These are phyloP conservation scores for Clivina fossor DNA, from an alignment of 2,888 invertebrate species.

Conservation along the genomic window DNA sequence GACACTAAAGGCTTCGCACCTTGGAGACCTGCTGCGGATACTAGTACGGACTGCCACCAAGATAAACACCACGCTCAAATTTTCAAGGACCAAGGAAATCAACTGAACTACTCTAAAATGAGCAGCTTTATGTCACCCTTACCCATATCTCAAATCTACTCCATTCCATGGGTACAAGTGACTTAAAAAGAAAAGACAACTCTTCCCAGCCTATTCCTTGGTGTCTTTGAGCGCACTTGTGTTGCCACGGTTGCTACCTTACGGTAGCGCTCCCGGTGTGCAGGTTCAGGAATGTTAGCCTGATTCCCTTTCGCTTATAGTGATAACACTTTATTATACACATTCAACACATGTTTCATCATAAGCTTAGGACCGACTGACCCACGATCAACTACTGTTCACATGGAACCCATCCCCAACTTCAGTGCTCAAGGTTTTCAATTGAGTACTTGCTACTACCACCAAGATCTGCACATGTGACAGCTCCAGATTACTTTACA, in stretches of 20 bases:
- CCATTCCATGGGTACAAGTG: not conserved
- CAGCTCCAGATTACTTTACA: conserved; percentile 50
- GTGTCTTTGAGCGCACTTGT: conserved; percentile 42
- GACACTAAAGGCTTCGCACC: conserved; percentile 18
- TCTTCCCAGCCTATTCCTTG: conserved; percentile 34
- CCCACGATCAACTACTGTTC: conserved; percentile 52
- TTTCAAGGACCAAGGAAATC: no score
- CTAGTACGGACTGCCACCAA: conserved; percentile 37
- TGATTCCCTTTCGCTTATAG: conserved; percentile 9
- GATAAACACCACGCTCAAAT: no score
- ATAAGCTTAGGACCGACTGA: conserved; percentile 49
- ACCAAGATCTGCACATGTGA: conserved; percentile 53
- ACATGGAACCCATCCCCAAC: conserved; percentile 58
- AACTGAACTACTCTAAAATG: no score
- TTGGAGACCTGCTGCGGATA: conserved; percentile 37
- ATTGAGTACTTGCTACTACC: conserved; percentile 61
- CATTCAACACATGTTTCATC: conserved; percentile 21
- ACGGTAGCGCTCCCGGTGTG: no score
- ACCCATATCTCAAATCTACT: not conserved
- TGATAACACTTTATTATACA: not conserved
- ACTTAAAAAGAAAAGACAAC: conserved; percentile 3
- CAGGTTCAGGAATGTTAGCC: not conserved
- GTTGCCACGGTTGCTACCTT: conserved; percentile 44
- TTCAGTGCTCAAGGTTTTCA: conserved; percentile 51
- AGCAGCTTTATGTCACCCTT: not conserved